Evolutionary conservation across 2,888 invertebrate genomes (phyloP).

Genomic region (Zhengitettix transpicula): DNA sequence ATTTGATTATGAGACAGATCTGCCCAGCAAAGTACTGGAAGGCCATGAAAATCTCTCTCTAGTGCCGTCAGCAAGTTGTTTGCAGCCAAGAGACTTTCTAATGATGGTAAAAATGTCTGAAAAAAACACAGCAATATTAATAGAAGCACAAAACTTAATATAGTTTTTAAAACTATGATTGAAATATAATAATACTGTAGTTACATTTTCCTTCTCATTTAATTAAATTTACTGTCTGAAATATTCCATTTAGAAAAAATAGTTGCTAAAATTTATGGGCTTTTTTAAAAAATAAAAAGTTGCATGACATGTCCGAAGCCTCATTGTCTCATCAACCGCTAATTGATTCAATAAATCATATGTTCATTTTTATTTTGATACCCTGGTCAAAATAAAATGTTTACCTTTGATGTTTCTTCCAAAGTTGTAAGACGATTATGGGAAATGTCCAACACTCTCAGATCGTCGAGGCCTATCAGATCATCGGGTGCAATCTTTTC

Average conservation of each 20-base stretch:
- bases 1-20: conserved; percentile 66
- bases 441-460: conserved; percentile 59
- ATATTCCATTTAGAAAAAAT: neutral
- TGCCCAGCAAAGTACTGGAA: conserved; percentile 64
- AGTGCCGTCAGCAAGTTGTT: conserved; percentile 58
- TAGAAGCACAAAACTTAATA: neutral
- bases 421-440: conserved; percentile 58
- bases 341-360: neutral
- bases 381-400: neutral
- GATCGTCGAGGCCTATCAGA: conserved; percentile 56
- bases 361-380: neutral
- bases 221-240: neutral
- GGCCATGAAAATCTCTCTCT: conserved; percentile 66
- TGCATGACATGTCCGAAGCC: too few species aligned
- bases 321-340: too few species aligned
- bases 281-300: too few species aligned
- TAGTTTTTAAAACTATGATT: too few species aligned
- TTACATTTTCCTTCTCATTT: too few species aligned
- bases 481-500: conserved; percentile 60
- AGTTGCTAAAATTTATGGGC: neutral
- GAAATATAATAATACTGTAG: too few species aligned
- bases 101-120: conserved; percentile 59
- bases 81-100: conserved; percentile 60
- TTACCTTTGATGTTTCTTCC: conserved; percentile 69
- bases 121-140: conserved; percentile 20